Evolutionary conservation across 64 coral and sea anemone genomes (phyloP), one percentile per base, ranked within the genome.

Genomic region (Porites australiensis): DNA sequence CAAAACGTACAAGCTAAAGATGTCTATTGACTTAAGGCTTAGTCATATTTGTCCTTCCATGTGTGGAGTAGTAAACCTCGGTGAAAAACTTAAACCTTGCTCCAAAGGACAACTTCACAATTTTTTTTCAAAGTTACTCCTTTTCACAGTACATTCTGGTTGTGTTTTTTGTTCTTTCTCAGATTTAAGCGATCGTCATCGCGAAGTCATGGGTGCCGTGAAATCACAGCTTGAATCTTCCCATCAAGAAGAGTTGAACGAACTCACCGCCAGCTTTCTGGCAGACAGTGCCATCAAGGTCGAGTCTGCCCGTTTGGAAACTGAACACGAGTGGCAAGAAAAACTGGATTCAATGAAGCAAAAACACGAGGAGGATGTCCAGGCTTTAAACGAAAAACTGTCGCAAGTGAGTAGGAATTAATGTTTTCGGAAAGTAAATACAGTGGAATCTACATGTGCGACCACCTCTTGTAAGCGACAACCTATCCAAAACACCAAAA

Each of bases 281-380:
- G 95, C 93, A 10, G 95, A 97, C 47, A 84, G 87, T 48, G 92
- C 92, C 44, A 97, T 97, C 77, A 94, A 86, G 86, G 87, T 94
- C 23, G 95, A 97, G 82, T 76, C 79, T 23, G 58, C 91, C 13
- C 92, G 95, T 22, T 52, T 97, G 55, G 88, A 97, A 71, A 93
- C 91, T n/a, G 95, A 97, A 20, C 74, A 94, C 8, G 91, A 91
- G 46, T 94, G 88, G 92, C 75, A 86, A 60, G 75, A 87, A 13
- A 97, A 89, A 65, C 37, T 97, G 22, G 67, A 97, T 19, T 66
- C 90, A 51, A 27, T 87, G 69, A 88, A 88, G 21, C 53, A 71
- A 67, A 62, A 76, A 77, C 77, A 86, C 53, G 79, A 70, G 58
- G 44, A 63, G 6, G 93, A 77, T 70, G 54, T 91, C 6, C 49